Evolutionary conservation across 2,113 vertebrate genomes (phyloP), one percentile per base, ranked within the genome.

Genomic region (Bostrychus sinensis): DNA sequence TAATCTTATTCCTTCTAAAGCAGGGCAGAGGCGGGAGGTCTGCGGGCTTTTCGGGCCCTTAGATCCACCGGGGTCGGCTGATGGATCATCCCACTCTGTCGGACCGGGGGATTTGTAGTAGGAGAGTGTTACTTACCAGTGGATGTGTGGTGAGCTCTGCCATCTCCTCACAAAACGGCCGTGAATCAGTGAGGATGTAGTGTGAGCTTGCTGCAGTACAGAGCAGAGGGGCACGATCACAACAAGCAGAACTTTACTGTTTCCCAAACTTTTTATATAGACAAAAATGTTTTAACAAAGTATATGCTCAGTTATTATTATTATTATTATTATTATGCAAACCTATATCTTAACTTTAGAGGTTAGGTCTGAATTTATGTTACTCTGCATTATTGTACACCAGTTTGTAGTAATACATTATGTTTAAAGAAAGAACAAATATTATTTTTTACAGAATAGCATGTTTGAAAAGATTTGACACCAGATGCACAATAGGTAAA

Each of bases 1-100:
- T 38, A 64, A 72, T 64, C 37, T 41, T 46, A 58, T 56, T 57
- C 6, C 60, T 57, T 62, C 28, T 26, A 32, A 30, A 76, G 16
- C 12, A 60, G 64, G 26, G 11, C 53, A 22, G 10, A 20, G 66
- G 57, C 64, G 23, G 55, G 37, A 66, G 54, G 45, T 70, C 41
- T 68, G 7, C 34, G 32, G 28, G 59, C 50, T 64, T 59, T 19
- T 59, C 38, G 42, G 60, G 41, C 62, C 72, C 51, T n/a, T 30
- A 16, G 4, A n/a, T 41, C 25, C 54, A 53, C 28, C 11, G 36
- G 20, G 13, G n/a, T 30, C 34, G 14, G 12, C 57, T 36, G 34
- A 54, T 26, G 14, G 26, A 50, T 63, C 54, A 17, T 14, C 50
- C 6, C 34, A 28, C 25, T 46, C 16, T n/a, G 51, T 54, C 14